These are phyloP conservation scores for Platalea minor DNA, from an alignment of 2,797 vertebrate species.

Conservation along the genomic window DNA sequence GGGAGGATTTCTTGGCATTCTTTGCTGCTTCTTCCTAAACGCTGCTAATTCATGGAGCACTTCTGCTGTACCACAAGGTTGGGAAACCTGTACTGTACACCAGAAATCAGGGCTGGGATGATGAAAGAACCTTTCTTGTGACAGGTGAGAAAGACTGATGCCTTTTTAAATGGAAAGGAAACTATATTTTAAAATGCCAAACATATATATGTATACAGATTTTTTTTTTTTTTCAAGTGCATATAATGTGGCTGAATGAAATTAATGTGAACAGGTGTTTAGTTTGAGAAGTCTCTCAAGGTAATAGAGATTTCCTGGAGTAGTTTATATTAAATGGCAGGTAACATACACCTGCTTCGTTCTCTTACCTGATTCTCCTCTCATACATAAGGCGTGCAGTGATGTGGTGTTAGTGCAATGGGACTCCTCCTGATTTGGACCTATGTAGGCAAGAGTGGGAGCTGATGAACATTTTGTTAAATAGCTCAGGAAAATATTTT, in stretches of 20 bases:
- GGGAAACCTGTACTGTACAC: background rate
- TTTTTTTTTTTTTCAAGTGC: background rate
- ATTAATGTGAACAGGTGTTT: conserved; percentile 44
- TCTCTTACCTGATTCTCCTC: background rate
- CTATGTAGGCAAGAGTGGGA: background rate
- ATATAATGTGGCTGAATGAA: conserved; percentile 32
- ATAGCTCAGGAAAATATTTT: conserved; percentile 44
- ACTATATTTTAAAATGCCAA: conserved; percentile 44
- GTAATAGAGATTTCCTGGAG: conserved; percentile 50
- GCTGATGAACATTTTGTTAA: conserved; percentile 19
- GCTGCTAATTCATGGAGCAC: background rate
- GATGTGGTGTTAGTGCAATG: background rate
- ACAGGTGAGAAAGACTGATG: conserved; percentile 15
- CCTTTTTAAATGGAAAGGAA: conserved; percentile 55
- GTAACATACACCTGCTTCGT: conserved; percentile 6
- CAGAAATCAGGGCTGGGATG: background rate
- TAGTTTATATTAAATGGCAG: conserved; percentile 10
- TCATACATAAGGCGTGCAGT: accelerated
- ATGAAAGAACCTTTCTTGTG: background rate
- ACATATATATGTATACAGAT: background rate
- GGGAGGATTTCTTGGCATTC: background rate
- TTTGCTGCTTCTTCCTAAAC: background rate
- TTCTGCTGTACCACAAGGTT: background rate
- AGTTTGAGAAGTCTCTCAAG: conserved; percentile 1
- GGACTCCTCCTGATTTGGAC: background rate